Evolutionary conservation across 2,888 invertebrate species (phyloP), one percentile per base, ranked within the genome.

Genomic region (Eupeodes latifasciatus): DNA sequence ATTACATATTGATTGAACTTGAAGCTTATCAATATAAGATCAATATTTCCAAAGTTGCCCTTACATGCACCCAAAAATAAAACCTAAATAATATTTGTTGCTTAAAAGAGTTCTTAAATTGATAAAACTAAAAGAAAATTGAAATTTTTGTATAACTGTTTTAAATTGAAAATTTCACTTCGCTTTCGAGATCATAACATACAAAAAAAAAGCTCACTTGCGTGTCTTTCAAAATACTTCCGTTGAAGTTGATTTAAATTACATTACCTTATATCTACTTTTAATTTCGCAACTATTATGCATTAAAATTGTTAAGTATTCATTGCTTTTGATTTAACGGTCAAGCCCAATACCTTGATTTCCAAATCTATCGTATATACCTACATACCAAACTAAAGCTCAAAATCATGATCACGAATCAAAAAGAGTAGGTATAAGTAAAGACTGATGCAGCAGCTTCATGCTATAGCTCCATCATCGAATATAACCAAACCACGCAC

Each of bases 291-390:
- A 72, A 72, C 14, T n/a, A 57, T 59, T 72, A 72, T 57, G 19
- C 57, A 71, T 19, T 11, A 57, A 57, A 40, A 53, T 27, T 16
- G 4, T 27, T 40, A 49, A 34, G 27, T 19, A 14, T 19, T 64
- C 47, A 4, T 47, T 47, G 12, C 44, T 44, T 44, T 57, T 44
- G 19, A 19, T 53, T 59, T 59, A 34, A 27, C 47, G 72, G 72
- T 72, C 72, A 72, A 72, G 47, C 72, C 27, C 57, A 72, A 72
- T 72, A 57, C 57, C 47, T 59, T 72, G 12, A 72, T 72, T 47
- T 47, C 72, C 11, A 19, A 40, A 62, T 62, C 10, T 47, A 72
- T 0, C 0, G 19, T 19, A 19, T 19, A 27, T 27, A 27, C 27
- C 27, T 27, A 27, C 27, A 2, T 16, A 40, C 40, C 40, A 1